Conservation (phyloP, 2,113 vertebrate species). For the Coregonus clupeaformis region DNA sequence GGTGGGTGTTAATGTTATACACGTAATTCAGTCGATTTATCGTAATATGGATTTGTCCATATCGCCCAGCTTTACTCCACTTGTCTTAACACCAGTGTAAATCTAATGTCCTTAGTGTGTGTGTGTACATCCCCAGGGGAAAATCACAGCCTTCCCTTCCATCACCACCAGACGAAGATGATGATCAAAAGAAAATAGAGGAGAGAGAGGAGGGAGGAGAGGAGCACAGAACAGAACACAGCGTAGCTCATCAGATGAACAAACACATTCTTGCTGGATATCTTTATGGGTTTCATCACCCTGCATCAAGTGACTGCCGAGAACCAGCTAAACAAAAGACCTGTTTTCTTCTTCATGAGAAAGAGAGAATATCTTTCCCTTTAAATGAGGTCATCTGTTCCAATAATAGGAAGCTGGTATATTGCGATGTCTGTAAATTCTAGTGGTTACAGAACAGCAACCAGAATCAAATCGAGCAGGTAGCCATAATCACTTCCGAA, state of each 20-base stretch:
- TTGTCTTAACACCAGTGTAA: neutral
- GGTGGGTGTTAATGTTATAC: too few species aligned
- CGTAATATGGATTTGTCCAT: too few species aligned
- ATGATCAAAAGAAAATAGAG: constrained; percentile 64
- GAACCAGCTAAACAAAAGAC: constrained; percentile 46
- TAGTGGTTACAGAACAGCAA: neutral
- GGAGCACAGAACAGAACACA: constrained; percentile 58
- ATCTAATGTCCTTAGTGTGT: neutral
- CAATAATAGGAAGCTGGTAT: neutral
- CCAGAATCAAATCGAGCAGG: too few species aligned
- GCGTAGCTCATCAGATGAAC: constrained; percentile 46
- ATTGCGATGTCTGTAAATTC: neutral
- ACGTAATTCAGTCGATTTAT: too few species aligned
- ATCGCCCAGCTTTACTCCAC: neutral
- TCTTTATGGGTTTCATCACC: constrained; percentile 77
- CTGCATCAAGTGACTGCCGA: constrained; percentile 66
- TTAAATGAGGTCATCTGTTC: neutral
- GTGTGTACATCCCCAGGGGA: neutral
- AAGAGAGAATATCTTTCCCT: neutral
- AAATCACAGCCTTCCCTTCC: constrained; percentile 16
- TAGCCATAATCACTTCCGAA: too few species aligned
- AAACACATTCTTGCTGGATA: constrained; percentile 72
- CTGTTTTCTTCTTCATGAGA: constrained; percentile 63
- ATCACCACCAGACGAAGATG: constrained; percentile 30
- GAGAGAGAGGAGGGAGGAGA: constrained; percentile 23